Conservation (phyloP, 64 coral and sea anemone genomes). For the Actinia equina region DNA sequence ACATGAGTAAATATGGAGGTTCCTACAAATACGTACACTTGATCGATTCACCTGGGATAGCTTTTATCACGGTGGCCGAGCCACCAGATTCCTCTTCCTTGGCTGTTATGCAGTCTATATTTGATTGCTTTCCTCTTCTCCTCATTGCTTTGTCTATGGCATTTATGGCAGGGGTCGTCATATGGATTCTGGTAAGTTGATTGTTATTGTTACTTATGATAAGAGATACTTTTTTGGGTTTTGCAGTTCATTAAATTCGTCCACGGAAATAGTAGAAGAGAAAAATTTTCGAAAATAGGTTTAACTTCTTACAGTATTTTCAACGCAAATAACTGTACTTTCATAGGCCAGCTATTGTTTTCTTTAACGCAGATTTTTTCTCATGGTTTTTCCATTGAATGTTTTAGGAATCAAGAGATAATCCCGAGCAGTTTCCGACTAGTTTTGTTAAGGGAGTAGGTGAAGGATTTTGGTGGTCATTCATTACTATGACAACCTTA, state of each 20-base stretch:
- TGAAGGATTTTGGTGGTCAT: conserved; percentile 81
- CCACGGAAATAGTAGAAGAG: no score
- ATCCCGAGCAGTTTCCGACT: conserved; percentile 47
- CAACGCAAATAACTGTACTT: not conserved
- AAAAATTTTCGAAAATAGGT: no score
- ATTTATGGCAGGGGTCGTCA: conserved; percentile 37
- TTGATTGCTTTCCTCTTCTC: conserved; percentile 33
- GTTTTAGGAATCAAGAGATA: conserved; percentile 37
- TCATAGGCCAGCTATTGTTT: not conserved
- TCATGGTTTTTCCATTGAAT: not conserved
- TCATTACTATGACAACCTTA: conserved; percentile 68
- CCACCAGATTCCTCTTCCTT: not conserved
- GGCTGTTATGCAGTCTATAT: conserved; percentile 17
- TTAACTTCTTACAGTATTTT: no score
- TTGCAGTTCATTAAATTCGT: no score
- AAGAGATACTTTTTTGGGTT: no score
- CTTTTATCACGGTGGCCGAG: conserved; percentile 33
- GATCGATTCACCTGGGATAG: conserved; percentile 53
- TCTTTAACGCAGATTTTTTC: no score
- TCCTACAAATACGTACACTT: conserved; percentile 33
- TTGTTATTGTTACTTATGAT: no score
- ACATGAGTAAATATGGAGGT: conserved; percentile 20
- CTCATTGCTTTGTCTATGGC: conserved; percentile 28
- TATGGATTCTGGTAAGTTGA: conserved; percentile 61
- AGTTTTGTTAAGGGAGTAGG: conserved; percentile 45